Percentiles rank a stretch among this genome's conserved stretches.
phyloP scores from a whole-genome alignment of 2,888 invertebrate genomes.

The Teleiodes luculella region DNA sequence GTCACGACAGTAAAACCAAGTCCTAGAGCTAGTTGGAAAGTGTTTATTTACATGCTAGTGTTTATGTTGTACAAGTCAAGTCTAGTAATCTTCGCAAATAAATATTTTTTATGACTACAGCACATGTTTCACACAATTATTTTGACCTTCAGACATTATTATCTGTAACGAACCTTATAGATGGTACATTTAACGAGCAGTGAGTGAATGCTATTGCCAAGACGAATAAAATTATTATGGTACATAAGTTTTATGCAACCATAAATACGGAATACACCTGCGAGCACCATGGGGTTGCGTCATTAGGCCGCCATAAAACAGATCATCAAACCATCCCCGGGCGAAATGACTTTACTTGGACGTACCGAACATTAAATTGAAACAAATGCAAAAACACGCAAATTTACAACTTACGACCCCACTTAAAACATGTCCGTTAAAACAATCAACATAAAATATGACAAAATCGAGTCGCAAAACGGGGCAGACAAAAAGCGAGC shows the following conservation, averaged over 20 bases:
- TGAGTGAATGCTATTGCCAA: conserved; percentile 5
- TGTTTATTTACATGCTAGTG: neutral
- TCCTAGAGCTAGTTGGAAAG: neutral
- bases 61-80: neutral
- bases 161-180: conserved; percentile 11
- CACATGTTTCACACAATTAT: conserved; percentile 6
- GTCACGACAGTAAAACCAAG: neutral
- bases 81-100: conserved; percentile 5
- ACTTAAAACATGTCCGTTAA: conserved; percentile 40
- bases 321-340: conserved; percentile 4
- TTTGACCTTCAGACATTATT: conserved; percentile 7
- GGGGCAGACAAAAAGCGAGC: conserved; percentile 58
- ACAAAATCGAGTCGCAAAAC: conserved; percentile 52
- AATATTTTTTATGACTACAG: conserved; percentile 1
- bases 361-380: conserved; percentile 10
- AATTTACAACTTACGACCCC: conserved; percentile 46
- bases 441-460: conserved; percentile 53
- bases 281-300: conserved; percentile 3
- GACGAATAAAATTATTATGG: conserved; percentile 3
- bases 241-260: conserved; percentile 6
- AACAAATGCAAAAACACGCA: conserved; percentile 27
- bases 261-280: conserved; percentile 10
- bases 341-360: conserved; percentile 9
- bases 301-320: conserved; percentile 12
- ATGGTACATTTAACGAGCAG: conserved; percentile 11